A percentile compares a stretch with the other conserved stretches of the same genome.
These are phyloP conservation scores for Euura lappo DNA, from an alignment of 1,140 invertebrate genomes.

Conservation along the genomic window DNA sequence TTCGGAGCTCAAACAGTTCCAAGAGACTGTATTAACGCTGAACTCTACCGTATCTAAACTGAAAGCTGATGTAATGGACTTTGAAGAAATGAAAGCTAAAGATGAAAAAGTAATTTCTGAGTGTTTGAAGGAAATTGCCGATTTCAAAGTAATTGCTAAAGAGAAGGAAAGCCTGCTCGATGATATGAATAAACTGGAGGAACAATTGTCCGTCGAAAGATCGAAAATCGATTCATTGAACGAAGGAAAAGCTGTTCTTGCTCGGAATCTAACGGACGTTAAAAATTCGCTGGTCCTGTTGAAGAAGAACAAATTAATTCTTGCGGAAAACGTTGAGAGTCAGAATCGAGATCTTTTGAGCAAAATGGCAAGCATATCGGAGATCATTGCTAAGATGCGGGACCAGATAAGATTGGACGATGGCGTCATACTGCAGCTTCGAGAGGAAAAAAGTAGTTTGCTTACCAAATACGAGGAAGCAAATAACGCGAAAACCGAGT, in stretches of 20 bases:
- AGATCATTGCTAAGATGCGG: neutral
- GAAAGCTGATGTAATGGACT: neutral
- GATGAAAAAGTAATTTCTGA: constrained; percentile 1
- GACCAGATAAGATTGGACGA: neutral
- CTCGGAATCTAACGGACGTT: neutral
- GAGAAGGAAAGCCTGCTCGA: neutral
- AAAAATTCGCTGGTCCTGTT: constrained; percentile 19
- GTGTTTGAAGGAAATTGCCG: constrained; percentile 5
- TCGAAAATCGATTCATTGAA: neutral
- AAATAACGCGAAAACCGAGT: neutral
- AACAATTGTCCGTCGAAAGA: neutral
- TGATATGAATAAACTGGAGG: neutral
- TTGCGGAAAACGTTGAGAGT: constrained; percentile 33
- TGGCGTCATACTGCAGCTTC: neutral
- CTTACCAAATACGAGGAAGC: neutral
- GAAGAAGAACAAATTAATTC: constrained; percentile 28
- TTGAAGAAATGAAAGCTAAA: neutral
- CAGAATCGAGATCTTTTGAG: constrained; percentile 26
- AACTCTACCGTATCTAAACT: constrained; percentile 6
- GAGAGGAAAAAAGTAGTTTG: neutral
- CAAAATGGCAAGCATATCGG: constrained; percentile 24
- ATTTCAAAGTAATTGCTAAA: constrained; percentile 1
- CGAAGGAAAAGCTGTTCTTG: neutral
- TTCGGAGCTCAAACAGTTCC: neutral
- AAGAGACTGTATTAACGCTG: neutral